Conservation (phyloP, 35 echinoderm and acorn worm species). For the Ophiothrix spiculata region DNA sequence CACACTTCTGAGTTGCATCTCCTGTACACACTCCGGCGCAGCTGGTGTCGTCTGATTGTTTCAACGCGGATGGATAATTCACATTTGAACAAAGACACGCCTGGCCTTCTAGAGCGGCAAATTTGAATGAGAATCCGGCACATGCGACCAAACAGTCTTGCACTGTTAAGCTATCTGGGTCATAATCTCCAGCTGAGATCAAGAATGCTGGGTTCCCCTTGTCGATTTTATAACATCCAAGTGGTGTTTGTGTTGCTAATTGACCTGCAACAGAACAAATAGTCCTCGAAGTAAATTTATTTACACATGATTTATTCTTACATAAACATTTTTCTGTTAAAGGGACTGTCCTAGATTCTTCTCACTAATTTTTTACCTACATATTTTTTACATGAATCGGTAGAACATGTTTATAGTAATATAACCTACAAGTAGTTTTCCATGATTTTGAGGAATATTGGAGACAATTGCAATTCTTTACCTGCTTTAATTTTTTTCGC, state of each 20-base stretch:
- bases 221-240: conserved; percentile 7
- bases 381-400: too few relatives aligned
- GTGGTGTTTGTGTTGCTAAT: neutral
- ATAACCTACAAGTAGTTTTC: too few relatives aligned
- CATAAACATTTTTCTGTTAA: too few relatives aligned
- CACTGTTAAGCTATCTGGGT: neutral
- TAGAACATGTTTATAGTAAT: too few relatives aligned
- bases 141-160: neutral
- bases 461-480: too few relatives aligned
- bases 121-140: neutral
- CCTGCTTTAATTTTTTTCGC: too few relatives aligned
- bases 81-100: neutral
- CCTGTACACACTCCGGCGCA: neutral
- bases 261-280: too few relatives aligned
- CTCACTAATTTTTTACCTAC: too few relatives aligned
- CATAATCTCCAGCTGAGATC: neutral
- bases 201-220: neutral
- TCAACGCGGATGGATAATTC: neutral
- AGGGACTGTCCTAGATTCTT: too few relatives aligned
- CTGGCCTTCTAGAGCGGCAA: neutral
- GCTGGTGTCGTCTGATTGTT: neutral
- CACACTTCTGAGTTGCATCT: neutral
- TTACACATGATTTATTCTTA: too few relatives aligned
- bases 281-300: too few relatives aligned
- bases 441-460: too few relatives aligned